Percentiles rank a stretch among this genome's conserved stretches.
Evolutionary conservation across 2,797 vertebrate genomes (phyloP).

Genomic region (Atherinosoma microstoma): DNA sequence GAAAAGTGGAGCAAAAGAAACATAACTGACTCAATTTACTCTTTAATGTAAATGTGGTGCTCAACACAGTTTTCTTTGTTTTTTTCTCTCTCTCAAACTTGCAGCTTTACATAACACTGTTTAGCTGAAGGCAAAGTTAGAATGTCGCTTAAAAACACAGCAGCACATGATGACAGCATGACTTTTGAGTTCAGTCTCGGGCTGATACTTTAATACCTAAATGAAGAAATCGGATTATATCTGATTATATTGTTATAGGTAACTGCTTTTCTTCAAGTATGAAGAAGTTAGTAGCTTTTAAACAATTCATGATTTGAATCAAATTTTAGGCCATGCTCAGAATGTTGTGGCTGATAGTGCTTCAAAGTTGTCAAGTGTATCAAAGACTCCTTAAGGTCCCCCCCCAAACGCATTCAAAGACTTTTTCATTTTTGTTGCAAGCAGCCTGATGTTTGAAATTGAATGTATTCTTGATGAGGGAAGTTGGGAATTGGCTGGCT

Average conservation of each 20-base stretch:
- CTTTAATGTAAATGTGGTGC: slow-evolving; percentile 12
- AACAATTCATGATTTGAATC: slow-evolving; percentile 45
- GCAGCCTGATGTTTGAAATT: slow-evolving; percentile 77
- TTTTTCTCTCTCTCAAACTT: slow-evolving; percentile 4
- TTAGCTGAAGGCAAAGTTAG: slow-evolving; percentile 7
- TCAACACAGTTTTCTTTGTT: neutral
- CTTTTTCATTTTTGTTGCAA: slow-evolving; percentile 67
- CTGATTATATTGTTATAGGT: slow-evolving; percentile 10
- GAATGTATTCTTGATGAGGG: slow-evolving; percentile 80
- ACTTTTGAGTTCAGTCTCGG: slow-evolving; percentile 4
- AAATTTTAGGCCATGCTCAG: slow-evolving; percentile 31
- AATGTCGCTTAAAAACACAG: slow-evolving; percentile 6
- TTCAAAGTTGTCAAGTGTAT: slow-evolving; percentile 65
- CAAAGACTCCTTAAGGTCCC: slow-evolving; percentile 52
- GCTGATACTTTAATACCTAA: neutral
- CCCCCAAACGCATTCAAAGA: slow-evolving; percentile 56
- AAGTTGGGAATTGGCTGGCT: slow-evolving; percentile 76
- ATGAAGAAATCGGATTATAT: slow-evolving; percentile 7
- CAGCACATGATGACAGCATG: slow-evolving; percentile 6
- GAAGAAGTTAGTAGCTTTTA: slow-evolving; percentile 42
- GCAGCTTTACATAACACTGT: slow-evolving; percentile 18
- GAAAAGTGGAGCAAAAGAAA: neutral
- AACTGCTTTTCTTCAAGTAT: slow-evolving; percentile 12
- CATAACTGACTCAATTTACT: neutral
- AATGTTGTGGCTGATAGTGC: slow-evolving; percentile 30